Conservation (phyloP, 1,140 invertebrate genomes). For the Danaus melanippus region DNA sequence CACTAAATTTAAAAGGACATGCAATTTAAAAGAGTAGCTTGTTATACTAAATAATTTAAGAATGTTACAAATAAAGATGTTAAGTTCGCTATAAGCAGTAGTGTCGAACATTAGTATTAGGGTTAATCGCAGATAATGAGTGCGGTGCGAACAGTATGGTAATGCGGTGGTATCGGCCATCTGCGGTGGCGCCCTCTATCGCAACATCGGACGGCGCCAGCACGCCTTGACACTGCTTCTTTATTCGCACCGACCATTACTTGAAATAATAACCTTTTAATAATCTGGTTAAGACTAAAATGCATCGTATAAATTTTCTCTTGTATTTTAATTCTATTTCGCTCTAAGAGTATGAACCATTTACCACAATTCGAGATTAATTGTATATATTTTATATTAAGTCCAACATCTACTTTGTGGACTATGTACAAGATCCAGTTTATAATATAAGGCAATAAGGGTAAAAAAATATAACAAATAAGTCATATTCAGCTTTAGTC, state of each 20-base stretch:
- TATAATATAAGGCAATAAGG: not conserved
- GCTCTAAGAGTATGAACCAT: too few species aligned
- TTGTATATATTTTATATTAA: too few species aligned
- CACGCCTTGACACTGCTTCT: constrained; percentile 21
- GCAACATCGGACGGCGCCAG: constrained; percentile 53
- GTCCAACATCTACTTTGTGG: too few species aligned
- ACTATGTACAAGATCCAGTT: too few species aligned
- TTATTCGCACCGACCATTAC: constrained; percentile 7
- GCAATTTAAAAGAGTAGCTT: too few species aligned
- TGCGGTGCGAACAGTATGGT: constrained; percentile 52
- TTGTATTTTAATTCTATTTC: too few species aligned
- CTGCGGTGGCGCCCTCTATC: constrained; percentile 51
- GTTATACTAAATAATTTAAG: too few species aligned
- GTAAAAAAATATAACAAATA: constrained; percentile 23
- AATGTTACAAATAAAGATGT: constrained; percentile 1
- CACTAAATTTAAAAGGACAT: too few species aligned
- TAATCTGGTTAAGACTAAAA: too few species aligned
- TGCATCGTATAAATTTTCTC: too few species aligned
- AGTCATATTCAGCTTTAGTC: constrained; percentile 36
- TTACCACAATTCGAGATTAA: too few species aligned
- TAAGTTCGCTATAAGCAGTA: constrained; percentile 9
- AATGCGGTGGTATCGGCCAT: constrained; percentile 60
- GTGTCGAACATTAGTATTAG: constrained; percentile 40
- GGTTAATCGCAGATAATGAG: constrained; percentile 48
- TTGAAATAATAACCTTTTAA: too few species aligned